Evolutionary conservation across 2,888 invertebrate genomes (phyloP), one percentile per base, ranked within the genome.

Genomic region (Drosophila pseudotalamancana): DNA sequence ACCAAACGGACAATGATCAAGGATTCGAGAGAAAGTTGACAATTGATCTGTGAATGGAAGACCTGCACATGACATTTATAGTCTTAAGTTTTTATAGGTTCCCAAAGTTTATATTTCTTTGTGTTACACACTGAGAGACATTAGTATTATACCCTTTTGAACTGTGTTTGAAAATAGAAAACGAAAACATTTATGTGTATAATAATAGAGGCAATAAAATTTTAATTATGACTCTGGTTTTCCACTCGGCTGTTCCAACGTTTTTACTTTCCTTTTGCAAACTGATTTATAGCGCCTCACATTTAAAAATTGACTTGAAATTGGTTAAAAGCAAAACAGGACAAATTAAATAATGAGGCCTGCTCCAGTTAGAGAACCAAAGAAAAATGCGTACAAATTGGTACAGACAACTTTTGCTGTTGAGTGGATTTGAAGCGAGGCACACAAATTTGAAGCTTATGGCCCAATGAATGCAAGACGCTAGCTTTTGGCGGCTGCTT

Each of bases 391-490:
- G 63, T 42, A 67, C 73, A 81, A 81, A 79, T 83, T 86, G 86
- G 77, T 65, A 60, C 86, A 86, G 70, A 68, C 76, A 72, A 70
- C 67, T 60, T 55, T 55, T 59, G 66, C 45, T 46, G 55, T 50
- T 60, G 70, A 74, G 72, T 64, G 72, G 64, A 64, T 66, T 81
- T 74, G 56, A 64, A 84, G 53, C 55, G 53, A 45, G 51, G 55
- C 76, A 77, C 71, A 77, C 84, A 81, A 81, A 81, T 81, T 81
- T 80, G 46, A 40, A 71, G 84, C 87, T 81, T 86, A 80, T 86
- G 81, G 81, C 55, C 74, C 82, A 81, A 86, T 86, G 81, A 86
- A 81, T 81, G 87, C 84, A 81, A 74, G 80, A 80, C 83, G 72
- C 59, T 72, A 50, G 60, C 69, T 65, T 63, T 53, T 48, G 56